Evolutionary conservation across 2,113 vertebrate species (phyloP), one percentile per base, ranked within the genome.

Genomic region (Perca flavescens): DNA sequence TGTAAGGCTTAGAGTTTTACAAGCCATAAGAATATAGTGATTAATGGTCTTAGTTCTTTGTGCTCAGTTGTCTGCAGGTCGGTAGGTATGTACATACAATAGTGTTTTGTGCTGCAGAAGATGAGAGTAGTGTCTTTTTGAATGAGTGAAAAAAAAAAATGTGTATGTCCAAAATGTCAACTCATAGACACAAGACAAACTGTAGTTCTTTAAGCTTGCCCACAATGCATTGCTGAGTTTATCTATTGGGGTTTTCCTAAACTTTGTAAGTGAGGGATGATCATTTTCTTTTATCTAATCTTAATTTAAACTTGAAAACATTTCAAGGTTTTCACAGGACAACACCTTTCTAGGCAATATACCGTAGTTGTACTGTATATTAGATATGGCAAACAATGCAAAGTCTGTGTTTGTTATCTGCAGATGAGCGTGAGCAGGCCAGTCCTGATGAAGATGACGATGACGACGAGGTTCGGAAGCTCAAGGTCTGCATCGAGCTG

Each of bases 401-500:
- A 65, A 34, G 47, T 50, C 7, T 60, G 36, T 46, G 34, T 74
- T 9, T 65, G 14, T 77, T 49, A 9, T 84, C 25, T 28, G 10
- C 81, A 92, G 92, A 90, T 22, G 91, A 89, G 62, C 78, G 34
- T 0, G 89, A 91, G 68, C 88, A 83, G 53, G 28, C 64, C 56
- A 76, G 72, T 13, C 58, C 34, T 0, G 88, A 84, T 0, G 92
- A 93, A 0, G 92, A 93, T 0, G 93, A 93, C 0, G 92, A 34
- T 1, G 40, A 94, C 6, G 97, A 98, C 88, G 98, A 99, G 93
- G 97, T 99, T 93, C 97, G 97, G 91, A 98, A 99, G 94, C 97
- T 99, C 92, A 99, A 99, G 92, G 98, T 99, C 94, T 97, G 98
- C 94, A 99, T 99, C 89, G 98, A 99, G 96, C 97, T 99, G 93